A percentile compares a stretch with the other conserved stretches of the same genome.
Conservation (phyloP, 2,113 vertebrate species). For the Mustela lutreola region DNA sequence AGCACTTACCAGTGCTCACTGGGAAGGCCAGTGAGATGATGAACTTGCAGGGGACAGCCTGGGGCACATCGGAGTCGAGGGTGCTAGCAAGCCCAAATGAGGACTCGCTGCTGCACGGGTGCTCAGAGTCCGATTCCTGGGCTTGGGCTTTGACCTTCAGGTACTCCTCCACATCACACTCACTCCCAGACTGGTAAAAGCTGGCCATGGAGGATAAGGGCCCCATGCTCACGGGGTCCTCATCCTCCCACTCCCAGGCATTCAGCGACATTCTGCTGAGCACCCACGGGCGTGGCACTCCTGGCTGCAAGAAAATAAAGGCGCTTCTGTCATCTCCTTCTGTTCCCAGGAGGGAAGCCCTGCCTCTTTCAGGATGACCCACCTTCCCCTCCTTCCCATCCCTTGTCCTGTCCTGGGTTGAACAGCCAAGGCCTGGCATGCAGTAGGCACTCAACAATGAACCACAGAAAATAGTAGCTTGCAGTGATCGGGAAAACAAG, state of each 20-base stretch:
- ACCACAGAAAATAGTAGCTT: not conserved
- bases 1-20: conserved; percentile 36
- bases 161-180: not conserved
- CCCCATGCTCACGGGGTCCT: not conserved
- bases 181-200: not conserved
- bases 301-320: not conserved
- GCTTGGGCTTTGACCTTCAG: not conserved
- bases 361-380: too few relatives aligned
- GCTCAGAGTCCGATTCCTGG: not conserved
- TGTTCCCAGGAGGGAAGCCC: not conserved
- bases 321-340: not conserved
- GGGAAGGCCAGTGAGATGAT: conserved; percentile 88
- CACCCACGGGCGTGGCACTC: not conserved
- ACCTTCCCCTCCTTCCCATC: too few relatives aligned
- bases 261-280: conserved; percentile 33
- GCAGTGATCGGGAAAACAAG: not conserved
- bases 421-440: not conserved
- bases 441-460: not conserved
- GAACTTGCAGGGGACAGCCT: conserved; percentile 86
- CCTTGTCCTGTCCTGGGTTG: not conserved
- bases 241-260: conserved; percentile 52
- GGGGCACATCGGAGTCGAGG: not conserved
- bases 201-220: not conserved
- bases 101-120: not conserved
- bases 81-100: fast-evolving